Percentiles rank a stretch among this genome's conserved stretches.
phyloP scores from a whole-genome alignment of 2,797 vertebrate species.

The Hemitrygon akajei region DNA sequence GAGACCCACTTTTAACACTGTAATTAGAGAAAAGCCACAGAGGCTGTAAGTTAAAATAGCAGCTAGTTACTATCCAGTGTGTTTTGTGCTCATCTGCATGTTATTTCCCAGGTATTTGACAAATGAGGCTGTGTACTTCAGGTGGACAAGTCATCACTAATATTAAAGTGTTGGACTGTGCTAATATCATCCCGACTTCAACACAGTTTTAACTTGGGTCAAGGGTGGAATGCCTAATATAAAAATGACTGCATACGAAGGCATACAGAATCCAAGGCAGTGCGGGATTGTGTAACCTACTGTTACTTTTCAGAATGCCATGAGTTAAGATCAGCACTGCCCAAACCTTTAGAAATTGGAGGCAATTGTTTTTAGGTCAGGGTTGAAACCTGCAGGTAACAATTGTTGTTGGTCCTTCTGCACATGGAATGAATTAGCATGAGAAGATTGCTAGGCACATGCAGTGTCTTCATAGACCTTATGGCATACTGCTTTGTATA shows the following conservation, averaged over 20 bases:
- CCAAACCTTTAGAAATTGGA: too few species aligned
- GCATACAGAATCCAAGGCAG: not conserved
- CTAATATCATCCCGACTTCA: not conserved
- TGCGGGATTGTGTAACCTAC: not conserved
- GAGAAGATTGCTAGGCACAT: too few species aligned
- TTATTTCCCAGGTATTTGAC: not conserved
- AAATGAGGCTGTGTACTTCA: not conserved
- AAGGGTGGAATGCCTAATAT: not conserved
- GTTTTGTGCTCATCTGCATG: not conserved
- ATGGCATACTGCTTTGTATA: too few species aligned
- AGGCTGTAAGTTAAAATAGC: not conserved
- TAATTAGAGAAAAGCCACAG: not conserved
- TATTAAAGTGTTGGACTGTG: not conserved
- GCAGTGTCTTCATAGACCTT: too few species aligned
- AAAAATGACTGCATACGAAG: not conserved
- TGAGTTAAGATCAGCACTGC: not conserved
- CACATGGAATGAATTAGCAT: too few species aligned
- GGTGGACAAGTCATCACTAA: not conserved
- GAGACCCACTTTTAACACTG: not conserved
- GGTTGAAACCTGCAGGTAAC: too few species aligned
- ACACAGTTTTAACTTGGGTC: not conserved
- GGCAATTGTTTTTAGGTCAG: too few species aligned
- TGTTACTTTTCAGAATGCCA: not conserved
- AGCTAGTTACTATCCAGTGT: not conserved
- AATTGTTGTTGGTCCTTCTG: too few species aligned